Percentiles rank a stretch among this genome's conserved stretches.
Evolutionary conservation across 92 coral and sea anemone species (phyloP).

Genomic region (Porites lobata): DNA sequence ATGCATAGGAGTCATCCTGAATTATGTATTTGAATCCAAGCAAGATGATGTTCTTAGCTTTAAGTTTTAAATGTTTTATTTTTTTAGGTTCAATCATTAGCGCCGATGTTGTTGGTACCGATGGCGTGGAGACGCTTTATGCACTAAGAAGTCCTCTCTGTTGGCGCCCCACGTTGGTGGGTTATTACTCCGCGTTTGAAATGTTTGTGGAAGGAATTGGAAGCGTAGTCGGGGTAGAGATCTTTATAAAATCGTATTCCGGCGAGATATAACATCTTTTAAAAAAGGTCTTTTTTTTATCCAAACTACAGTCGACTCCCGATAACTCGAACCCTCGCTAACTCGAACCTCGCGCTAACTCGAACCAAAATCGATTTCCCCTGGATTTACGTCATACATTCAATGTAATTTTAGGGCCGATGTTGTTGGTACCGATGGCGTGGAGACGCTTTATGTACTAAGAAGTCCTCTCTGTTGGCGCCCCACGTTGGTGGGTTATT

Average conservation of each 20-base stretch:
- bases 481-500: constrained; percentile 77
- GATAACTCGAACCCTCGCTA: too few relatives aligned
- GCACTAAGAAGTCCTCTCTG: constrained; percentile 81
- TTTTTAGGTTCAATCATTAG: constrained; percentile 71
- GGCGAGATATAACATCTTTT: not conserved
- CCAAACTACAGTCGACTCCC: too few relatives aligned
- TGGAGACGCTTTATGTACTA: constrained; percentile 61
- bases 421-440: constrained; percentile 67
- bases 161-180: constrained; percentile 71
- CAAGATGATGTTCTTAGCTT: too few relatives aligned
- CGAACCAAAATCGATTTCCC: too few relatives aligned
- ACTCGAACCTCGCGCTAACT: too few relatives aligned
- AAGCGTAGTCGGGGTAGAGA: constrained; percentile 63
- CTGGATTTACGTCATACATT: too few relatives aligned
- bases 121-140: constrained; percentile 61
- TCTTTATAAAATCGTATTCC: not conserved
- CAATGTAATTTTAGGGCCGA: too few relatives aligned
- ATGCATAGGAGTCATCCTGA: too few relatives aligned
- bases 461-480: constrained; percentile 83
- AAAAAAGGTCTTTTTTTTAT: not conserved
- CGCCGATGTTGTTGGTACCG: constrained; percentile 34
- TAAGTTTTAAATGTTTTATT: not conserved
- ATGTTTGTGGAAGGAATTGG: constrained; percentile 83
- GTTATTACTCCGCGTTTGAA: constrained; percentile 77
- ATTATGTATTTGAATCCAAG: too few relatives aligned